phyloP scores from a whole-genome alignment of 30 jellyfish, hydroid and myxozoan genomes.

The Nemopilema nomurai region DNA sequence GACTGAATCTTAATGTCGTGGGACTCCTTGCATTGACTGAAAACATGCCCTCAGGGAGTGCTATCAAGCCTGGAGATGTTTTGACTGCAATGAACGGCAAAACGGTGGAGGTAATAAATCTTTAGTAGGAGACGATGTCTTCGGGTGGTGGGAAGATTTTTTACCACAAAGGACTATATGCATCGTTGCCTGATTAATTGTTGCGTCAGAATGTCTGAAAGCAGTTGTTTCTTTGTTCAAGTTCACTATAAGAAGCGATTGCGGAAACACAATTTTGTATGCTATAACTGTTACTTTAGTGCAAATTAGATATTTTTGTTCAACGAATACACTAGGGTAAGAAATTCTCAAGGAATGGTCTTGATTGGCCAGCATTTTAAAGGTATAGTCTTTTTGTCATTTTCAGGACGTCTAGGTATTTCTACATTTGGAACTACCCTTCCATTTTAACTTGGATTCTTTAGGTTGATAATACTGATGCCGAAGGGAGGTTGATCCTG shows the following conservation, averaged over 20 bases:
- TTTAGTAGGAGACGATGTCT: background rate
- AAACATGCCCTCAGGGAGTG: constrained; percentile 98
- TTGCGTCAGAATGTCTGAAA: too few relatives aligned
- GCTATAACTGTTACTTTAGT: too few relatives aligned
- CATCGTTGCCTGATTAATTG: too few relatives aligned
- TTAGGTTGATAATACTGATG: constrained; percentile 98
- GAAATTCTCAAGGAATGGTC: too few relatives aligned
- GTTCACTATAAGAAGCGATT: too few relatives aligned
- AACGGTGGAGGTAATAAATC: constrained; percentile 87
- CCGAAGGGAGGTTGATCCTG: constrained; percentile 95
- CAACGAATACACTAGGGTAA: too few relatives aligned
- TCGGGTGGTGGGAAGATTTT: background rate
- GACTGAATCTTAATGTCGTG: constrained; percentile 79
- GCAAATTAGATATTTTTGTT: too few relatives aligned
- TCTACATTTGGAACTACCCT: background rate
- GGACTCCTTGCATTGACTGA: constrained; percentile 96
- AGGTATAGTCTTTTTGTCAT: too few relatives aligned
- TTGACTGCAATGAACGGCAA: constrained; percentile 97
- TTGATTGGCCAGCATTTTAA: too few relatives aligned
- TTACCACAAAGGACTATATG: background rate
- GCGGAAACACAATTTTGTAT: too few relatives aligned
- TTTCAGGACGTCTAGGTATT: too few relatives aligned
- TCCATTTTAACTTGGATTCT: background rate
- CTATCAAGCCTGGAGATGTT: constrained; percentile 99
- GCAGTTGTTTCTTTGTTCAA: too few relatives aligned